Base-by-base conservation (phyloP, 1,140 invertebrate species). In the Mamestra configurata region DNA sequence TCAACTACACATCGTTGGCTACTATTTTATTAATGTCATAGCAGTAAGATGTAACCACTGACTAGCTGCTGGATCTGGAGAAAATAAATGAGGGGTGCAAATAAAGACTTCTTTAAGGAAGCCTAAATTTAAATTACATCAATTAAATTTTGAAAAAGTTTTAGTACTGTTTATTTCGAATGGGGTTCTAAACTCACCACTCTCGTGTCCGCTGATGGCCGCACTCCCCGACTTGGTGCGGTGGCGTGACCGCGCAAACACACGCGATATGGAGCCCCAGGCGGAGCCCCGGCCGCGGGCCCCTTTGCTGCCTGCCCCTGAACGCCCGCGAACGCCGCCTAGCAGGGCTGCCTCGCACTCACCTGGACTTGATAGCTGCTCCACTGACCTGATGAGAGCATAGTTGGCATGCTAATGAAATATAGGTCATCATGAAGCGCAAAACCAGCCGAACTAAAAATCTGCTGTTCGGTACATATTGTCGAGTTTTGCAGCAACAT, bases 201-300 rank as follows among this genome's bases (percentile, higher is more conserved):
- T 95, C 77, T 95, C 93, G 73, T 94, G 93, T 57, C 93, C 93
- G 79, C 93, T 95, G 37, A 82, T 83, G 4, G 85, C 86, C 1
- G 93, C 92, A 20, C 92, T 94, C 51, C 93, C 93, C 11, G 96
- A 95, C 87, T 97, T 97, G 85, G 98, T 98, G 90, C 98, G 96
- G 90, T 98, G 97, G 77, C 98, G 96, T 70, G 97, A 97, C 8
- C 98, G 95, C 0, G 98, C 97, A 90, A 98, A 98, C 10, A 98
- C 98, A 82, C 98, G 95, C 0, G 97, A 97, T 85, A 98, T 98
- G 84, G 97, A 97, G 57, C 97, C 97, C 97, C 97, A 98, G 0
- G 97, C 96, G 11, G 96, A 96, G 1, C 97, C 96, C 1, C 97
- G 94, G 8, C 96, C 96, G n/a, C 95, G 91, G 0, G 94, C 95